Evolutionary conservation across 2,797 vertebrate genomes (phyloP).

Genomic region (Microctenopoma steveboyesi): DNA sequence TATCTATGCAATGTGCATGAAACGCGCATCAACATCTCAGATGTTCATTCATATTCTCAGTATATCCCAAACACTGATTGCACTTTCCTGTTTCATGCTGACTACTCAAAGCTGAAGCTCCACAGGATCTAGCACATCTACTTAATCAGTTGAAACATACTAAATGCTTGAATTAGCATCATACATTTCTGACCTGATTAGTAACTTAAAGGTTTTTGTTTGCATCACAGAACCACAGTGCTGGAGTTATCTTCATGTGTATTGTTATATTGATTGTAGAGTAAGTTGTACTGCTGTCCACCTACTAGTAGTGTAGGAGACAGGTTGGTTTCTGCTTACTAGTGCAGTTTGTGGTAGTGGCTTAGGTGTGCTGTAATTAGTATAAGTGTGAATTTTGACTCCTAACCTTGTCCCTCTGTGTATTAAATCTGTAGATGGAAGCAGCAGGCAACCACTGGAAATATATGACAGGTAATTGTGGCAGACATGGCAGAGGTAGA

Average conservation of each 20-base stretch:
- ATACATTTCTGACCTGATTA: background rate
- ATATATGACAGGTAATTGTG: slow-evolving; percentile 55
- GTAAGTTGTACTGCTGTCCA: slow-evolving; percentile 17
- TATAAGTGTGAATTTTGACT: slow-evolving; percentile 40
- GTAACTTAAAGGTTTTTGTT: background rate
- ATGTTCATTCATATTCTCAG: background rate
- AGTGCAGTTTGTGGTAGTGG: slow-evolving; percentile 28
- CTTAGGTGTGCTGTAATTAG: slow-evolving; percentile 43
- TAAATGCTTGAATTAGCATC: background rate
- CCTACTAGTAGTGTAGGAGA: slow-evolving; percentile 11
- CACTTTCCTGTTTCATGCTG: background rate
- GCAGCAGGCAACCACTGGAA: slow-evolving; percentile 42
- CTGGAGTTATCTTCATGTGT: background rate
- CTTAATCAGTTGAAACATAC: background rate
- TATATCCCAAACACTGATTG: background rate
- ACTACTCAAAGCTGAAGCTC: background rate
- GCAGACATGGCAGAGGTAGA: slow-evolving; percentile 38
- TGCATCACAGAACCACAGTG: background rate
- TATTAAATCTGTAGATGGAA: slow-evolving; percentile 54
- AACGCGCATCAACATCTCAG: background rate
- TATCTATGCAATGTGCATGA: too few relatives aligned
- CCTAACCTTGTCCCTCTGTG: slow-evolving; percentile 45
- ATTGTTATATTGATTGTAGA: slow-evolving; percentile 20
- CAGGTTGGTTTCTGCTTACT: slow-evolving; percentile 49
- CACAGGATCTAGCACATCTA: background rate